These are phyloP conservation scores for Plutomurus gul DNA, from an alignment of 1,140 invertebrate genomes.

Conservation along the genomic window DNA sequence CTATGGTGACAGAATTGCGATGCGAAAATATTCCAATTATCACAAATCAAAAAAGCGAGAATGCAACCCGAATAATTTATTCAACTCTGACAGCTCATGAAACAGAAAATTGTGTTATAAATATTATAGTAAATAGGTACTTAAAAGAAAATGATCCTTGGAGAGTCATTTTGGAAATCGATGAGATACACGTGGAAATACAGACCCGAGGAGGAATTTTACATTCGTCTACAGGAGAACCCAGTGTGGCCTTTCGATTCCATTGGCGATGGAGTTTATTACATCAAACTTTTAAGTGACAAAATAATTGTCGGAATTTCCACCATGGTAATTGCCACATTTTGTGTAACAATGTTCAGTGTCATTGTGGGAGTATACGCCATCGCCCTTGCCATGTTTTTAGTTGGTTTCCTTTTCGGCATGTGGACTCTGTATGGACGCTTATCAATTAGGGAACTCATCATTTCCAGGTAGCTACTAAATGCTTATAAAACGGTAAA, in stretches of 20 bases:
- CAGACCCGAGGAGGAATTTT: conserved; percentile 33
- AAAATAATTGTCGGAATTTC: not conserved
- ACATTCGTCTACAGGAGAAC: not conserved
- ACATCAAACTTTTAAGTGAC: conserved; percentile 3
- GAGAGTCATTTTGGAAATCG: no score
- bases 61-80: no score
- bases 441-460: not conserved
- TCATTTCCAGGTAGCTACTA: not conserved
- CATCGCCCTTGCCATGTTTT: not conserved
- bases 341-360: not conserved
- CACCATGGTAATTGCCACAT: not conserved
- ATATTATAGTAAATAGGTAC: no score
- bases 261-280: conserved; percentile 2
- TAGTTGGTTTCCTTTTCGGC: not conserved
- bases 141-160: no score
- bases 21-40: no score
- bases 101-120: no score
- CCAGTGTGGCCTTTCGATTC: conserved; percentile 2
- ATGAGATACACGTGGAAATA: not conserved
- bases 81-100: no score
- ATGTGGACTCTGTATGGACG: not conserved
- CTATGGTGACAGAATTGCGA: no score
- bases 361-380: not conserved
- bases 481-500: not conserved
- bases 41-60: no score